A percentile compares a stretch with the other conserved stretches of the same genome.
Evolutionary conservation across 2,113 vertebrate species (phyloP).

Genomic region (Neoarius graeffei): DNA sequence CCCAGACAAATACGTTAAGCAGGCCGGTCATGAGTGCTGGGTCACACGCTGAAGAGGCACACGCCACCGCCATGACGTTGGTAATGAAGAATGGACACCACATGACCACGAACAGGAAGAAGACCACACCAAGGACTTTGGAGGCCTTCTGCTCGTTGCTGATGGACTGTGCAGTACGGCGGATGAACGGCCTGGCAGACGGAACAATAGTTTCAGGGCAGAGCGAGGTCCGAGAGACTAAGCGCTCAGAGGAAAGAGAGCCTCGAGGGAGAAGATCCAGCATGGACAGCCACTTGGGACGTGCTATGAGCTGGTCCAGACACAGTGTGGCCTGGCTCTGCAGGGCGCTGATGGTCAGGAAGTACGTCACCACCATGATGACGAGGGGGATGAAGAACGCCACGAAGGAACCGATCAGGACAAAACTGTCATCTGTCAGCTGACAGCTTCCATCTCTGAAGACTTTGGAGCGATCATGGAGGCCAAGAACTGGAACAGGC

Average conservation of each 20-base stretch:
- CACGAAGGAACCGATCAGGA: slow-evolving; percentile 91
- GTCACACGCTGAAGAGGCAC: slow-evolving; percentile 79
- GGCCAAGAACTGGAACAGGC: slow-evolving; percentile 90
- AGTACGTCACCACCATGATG: slow-evolving; percentile 96
- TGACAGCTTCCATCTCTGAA: slow-evolving; percentile 86
- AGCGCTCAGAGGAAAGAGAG: slow-evolving; percentile 88
- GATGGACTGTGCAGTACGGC: slow-evolving; percentile 92
- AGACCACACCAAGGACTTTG: slow-evolving; percentile 95
- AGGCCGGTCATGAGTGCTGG: slow-evolving; percentile 77
- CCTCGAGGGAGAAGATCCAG: slow-evolving; percentile 86
- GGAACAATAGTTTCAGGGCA: slow-evolving; percentile 70
- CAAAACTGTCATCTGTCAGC: slow-evolving; percentile 86
- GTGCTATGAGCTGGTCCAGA: slow-evolving; percentile 80
- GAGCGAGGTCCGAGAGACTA: slow-evolving; percentile 83
- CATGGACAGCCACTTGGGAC: slow-evolving; percentile 83
- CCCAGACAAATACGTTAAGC: slow-evolving; percentile 94
- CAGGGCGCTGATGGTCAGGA: slow-evolving; percentile 88
- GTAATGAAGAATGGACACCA: slow-evolving; percentile 98
- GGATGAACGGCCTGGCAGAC: slow-evolving; percentile 64
- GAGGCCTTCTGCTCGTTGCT: slow-evolving; percentile 96
- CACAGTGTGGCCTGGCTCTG: slow-evolving; percentile 90
- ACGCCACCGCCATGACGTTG: slow-evolving; percentile 89
- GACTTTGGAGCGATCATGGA: slow-evolving; percentile 88
- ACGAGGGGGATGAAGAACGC: slow-evolving; percentile 92
- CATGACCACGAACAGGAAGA: slow-evolving; percentile 96